These are phyloP conservation scores for Rhegmatorhina hoffmannsi DNA, from an alignment of 2,113 vertebrate genomes.

Conservation along the genomic window DNA sequence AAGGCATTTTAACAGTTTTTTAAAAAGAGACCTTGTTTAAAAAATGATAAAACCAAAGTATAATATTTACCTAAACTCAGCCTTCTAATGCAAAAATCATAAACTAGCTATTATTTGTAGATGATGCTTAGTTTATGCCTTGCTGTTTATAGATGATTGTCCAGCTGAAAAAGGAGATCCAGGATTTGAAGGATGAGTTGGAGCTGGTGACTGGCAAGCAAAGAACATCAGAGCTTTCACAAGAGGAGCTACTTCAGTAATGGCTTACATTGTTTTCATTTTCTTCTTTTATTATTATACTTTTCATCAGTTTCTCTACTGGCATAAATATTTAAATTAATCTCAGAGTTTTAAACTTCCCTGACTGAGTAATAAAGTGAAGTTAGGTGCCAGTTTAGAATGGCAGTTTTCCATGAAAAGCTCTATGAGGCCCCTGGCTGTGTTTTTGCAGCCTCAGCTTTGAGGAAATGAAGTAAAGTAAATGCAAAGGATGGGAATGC, in stretches of 20 bases:
- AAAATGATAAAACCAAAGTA: background rate
- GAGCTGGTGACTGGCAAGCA: slow-evolving; percentile 83
- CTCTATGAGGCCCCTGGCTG: slow-evolving; percentile 37
- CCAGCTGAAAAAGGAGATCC: slow-evolving; percentile 86
- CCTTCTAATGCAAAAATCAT: background rate
- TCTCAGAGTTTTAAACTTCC: slow-evolving; percentile 19
- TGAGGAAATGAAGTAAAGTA: slow-evolving; percentile 41
- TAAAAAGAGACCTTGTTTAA: background rate
- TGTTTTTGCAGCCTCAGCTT: slow-evolving; percentile 48
- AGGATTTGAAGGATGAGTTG: slow-evolving; percentile 88
- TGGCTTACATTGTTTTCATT: background rate
- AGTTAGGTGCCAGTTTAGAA: slow-evolving; percentile 30
- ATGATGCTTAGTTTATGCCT: slow-evolving; percentile 19
- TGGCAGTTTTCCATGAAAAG: slow-evolving; percentile 45
- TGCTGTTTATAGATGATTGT: slow-evolving; percentile 80
- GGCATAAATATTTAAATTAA: slow-evolving; percentile 11
- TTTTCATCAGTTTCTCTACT: slow-evolving; percentile 41
- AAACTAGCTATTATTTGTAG: background rate
- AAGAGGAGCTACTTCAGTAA: slow-evolving; percentile 85
- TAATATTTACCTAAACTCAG: background rate
- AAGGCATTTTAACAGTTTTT: background rate
- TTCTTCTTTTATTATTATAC: background rate
- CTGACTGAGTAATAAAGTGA: background rate
- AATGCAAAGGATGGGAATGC: background rate
- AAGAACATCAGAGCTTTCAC: slow-evolving; percentile 80